Conservation (phyloP, 2,888 invertebrate genomes). For the Ophion obscuratus region DNA sequence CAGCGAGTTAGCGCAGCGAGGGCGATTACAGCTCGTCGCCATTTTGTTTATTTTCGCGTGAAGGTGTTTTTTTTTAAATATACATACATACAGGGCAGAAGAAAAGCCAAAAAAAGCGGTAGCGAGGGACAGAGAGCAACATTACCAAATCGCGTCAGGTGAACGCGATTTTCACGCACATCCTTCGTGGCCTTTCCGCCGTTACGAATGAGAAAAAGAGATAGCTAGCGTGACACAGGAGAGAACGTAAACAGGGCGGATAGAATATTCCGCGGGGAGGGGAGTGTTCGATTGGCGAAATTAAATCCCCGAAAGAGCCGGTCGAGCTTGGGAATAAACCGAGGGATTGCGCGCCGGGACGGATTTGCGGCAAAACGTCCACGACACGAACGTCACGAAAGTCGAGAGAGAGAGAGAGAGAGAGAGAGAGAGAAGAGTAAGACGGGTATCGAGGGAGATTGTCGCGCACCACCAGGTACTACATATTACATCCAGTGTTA, state of each 20-base stretch:
- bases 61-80: conserved; percentile 75
- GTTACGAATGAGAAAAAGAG: conserved; percentile 21
- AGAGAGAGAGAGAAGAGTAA: conserved; percentile 2
- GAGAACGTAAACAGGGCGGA: conserved; percentile 31
- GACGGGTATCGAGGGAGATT: conserved; percentile 19
- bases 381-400: conserved; percentile 53
- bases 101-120: conserved; percentile 10
- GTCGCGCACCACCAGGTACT: conserved; percentile 52
- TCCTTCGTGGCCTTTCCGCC: conserved; percentile 18
- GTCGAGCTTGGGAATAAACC: conserved; percentile 42
- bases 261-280: conserved; percentile 18
- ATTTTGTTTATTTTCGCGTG: conserved; percentile 93
- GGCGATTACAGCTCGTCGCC: conserved; percentile 84
- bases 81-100: conserved; percentile 18
- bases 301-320: conserved; percentile 66
- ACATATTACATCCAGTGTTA: conserved; percentile 27
- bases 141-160: conserved; percentile 28
- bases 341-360: conserved; percentile 53
- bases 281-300: conserved; percentile 28
- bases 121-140: conserved; percentile 6
- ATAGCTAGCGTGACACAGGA: conserved; percentile 3
- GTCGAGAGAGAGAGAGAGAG: conserved; percentile 32
- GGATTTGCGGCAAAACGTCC: conserved; percentile 53
- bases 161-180: conserved; percentile 26
- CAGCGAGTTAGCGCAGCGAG: conserved; percentile 69